phyloP scores from a whole-genome alignment of 2,113 vertebrate genomes.

The cat (Felis catus) region F.catus_Fca126_mat1.0 CM031412.1:180104001-180104500 shows the following conservation, averaged over 20 bases:
- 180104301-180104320: background rate
- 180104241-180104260: slow-evolving; percentile 9
- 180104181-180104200: background rate
- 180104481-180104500: background rate
- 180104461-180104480: background rate
- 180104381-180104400: background rate
- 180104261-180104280: background rate
- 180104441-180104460: background rate
- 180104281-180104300: background rate
- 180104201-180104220: background rate
- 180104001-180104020: background rate
- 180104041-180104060: background rate
- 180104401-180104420: background rate
- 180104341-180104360: background rate
- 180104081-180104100: background rate
- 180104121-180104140: no score
- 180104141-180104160: background rate
- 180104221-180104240: background rate
- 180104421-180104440: background rate
- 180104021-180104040: background rate
- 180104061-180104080: background rate
- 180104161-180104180: background rate
- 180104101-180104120: background rate
- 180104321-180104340: background rate
- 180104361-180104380: background rate